Evolutionary conservation across 2,113 vertebrate species (phyloP), one percentile per base, ranked within the genome.

Genomic region (Tragulus kanchil): DNA sequence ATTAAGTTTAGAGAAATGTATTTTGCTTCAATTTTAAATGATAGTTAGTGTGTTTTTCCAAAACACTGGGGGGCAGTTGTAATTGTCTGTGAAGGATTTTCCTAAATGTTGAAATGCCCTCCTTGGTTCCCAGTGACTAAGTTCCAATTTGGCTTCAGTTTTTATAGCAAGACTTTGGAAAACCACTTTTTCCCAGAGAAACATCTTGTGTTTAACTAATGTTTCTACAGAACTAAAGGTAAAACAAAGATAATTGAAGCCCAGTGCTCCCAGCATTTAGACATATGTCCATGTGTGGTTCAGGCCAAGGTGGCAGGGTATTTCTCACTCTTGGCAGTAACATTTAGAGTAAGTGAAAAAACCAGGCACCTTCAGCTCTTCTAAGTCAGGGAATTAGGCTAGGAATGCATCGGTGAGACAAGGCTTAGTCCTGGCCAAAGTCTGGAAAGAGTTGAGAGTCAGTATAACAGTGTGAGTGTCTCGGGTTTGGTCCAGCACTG

Each of bases 41-140:
- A n/a, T 90, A 89, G 71, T 81, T 96, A 85, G 25, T 13, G 52
- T 94, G 90, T 95, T 98, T 98, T 98, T 96, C 93, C 96, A 94
- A 78, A 93, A 92, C n/a, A 77, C 84, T 97, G 67, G 36, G 82
- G 77, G 73, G 93, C n/a, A 97, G 87, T 92, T 81, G 17, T 83
- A 92, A 31, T 77, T 98, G 97, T 95, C 96, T 95, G 71, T 81
- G 96, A 96, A 97, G 97, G 85, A 96, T 75, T 98, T 98, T 98
- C 95, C 91, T 62, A 83, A 97, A 97, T 97, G 96, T 97, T 95
- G 91, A 97, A 97, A 98, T 97, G 42, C 19, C n/a, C 65, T 96
- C 94, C 73, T 89, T 93, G 67, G 28, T 92, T 97, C 92, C 59
- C 78, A 93, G 0, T 85, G 88, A 96, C 97, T 98, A 94, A 86